phyloP scores from a whole-genome alignment of 2,113 vertebrate species.

The Rhagologus leucostigma region DNA sequence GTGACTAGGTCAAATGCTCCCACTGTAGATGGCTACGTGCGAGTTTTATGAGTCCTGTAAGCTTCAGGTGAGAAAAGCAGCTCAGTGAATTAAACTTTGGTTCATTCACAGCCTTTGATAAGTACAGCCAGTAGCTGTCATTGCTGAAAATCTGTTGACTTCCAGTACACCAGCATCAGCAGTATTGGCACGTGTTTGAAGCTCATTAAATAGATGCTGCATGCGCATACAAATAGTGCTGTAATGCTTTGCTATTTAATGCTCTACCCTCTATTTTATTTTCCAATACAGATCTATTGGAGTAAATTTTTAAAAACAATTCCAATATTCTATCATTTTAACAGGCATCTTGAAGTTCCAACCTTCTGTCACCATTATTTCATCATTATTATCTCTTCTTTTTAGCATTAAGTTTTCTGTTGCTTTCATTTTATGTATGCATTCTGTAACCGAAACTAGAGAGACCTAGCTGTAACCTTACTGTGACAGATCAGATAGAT shows the following conservation, averaged over 20 bases:
- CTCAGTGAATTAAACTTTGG: not conserved
- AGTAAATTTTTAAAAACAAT: not conserved
- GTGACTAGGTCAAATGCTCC: not conserved
- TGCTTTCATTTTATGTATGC: not conserved
- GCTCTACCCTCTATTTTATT: not conserved
- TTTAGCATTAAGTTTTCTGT: not conserved
- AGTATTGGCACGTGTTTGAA: not conserved
- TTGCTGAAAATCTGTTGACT: constrained; percentile 12
- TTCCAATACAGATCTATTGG: not conserved
- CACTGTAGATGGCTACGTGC: not conserved
- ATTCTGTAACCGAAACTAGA: not conserved
- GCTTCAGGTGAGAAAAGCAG: not conserved
- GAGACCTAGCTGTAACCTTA: not conserved
- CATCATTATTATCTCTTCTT: not conserved
- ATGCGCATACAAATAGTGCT: constrained; percentile 15
- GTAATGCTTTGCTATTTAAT: not conserved
- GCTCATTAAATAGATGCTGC: not conserved
- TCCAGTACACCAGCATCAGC: not conserved
- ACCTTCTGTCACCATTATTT: constrained; percentile 6
- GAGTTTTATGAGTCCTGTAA: not conserved
- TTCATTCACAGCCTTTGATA: not conserved
- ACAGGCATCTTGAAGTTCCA: not conserved
- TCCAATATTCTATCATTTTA: not conserved
- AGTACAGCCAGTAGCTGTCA: not conserved
- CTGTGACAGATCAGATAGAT: not conserved